Evolutionary conservation across 2,888 invertebrate genomes (phyloP), one percentile per base, ranked within the genome.

Genomic region (Antitype chi): DNA sequence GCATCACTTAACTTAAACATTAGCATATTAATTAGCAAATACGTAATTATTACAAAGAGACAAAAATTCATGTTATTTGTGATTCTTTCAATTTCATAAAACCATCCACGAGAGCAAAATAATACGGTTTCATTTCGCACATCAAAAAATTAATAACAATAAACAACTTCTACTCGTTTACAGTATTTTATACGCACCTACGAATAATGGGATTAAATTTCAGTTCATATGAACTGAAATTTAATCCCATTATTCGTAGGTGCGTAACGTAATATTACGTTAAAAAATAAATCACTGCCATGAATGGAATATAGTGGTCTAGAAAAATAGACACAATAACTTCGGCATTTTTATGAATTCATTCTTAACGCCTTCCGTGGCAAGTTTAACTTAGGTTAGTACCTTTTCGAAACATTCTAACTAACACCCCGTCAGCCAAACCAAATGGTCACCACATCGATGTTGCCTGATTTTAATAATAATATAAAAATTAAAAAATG

Each of bases 231-330:
- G 62, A 53, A 85, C 70, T 81, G 81, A 81, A 85, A 57, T 76
- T 20, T 25, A 57, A 71, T 68, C 52, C 23, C 38, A 23, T 70
- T 73, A 20, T 70, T 72, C 32, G 11, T 76, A 76, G 52, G 28
- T 81, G 49, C 67, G 64, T 85, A 63, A n/a, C n/a, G n/a, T n/a
- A n/a, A n/a, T n/a, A 63, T 60, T 52, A 81, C 15, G 47, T 81
- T 47, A 38, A 74, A 55, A 38, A 74, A 55, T 38, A 74, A 80
- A 78, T 70, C 85, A 81, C 77, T 81, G 77, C 64, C 82, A n/a
- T 53, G 17, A 47, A 67, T 85, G 84, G 84, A 84, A 84, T 85
- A 72, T 71, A 64, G 0, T 76, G 57, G 80, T 81, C 76, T 76
- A 72, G 59, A 68, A 84, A 55, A 57, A 73, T 63, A 68, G 53